Evolutionary conservation across 2,113 vertebrate species (phyloP), one percentile per base, ranked within the genome.

Genomic region (Paralichthys olivaceus): DNA sequence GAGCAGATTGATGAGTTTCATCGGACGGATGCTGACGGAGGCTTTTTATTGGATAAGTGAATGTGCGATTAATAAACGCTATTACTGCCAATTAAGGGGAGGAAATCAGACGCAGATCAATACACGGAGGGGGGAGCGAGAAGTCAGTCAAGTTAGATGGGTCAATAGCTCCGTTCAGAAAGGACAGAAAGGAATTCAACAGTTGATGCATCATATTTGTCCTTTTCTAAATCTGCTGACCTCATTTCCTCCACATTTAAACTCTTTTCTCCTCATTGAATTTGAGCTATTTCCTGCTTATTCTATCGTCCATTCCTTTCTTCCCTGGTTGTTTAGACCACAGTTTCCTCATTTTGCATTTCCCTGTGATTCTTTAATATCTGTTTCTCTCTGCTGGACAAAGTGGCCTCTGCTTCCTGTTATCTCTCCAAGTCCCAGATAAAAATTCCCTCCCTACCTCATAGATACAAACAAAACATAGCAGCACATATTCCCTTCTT

Each of bases 1-100:
- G 68, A 88, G 63, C 60, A 85, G 89, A 91, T 69, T 89, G 90
- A 91, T 89, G 84, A 81, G 62, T 87, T 93, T 92, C 92, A 93
- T 94, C 83, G 87, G 69, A 66, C 70, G 63, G 28, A 76, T 69
- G 79, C 75, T 81, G 90, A 89, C 61, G 65, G 80, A 84, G 76
- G 69, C 40, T 79, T 91, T 59, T 86, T 80, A 86, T 66, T 86
- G 76, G 84, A 87, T 93, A 90, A 93, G 89, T 90, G 81, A 92
- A 92, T 84, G 86, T 65, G 34, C 69, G 67, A 92, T 92, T 92
- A 92, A 91, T 91, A 92, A 88, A 88, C 57, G 63, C 72, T 74
- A 87, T 88, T 90, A 90, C 60, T 57, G 60, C 49, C 75, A 88
- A 86, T 90, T 87, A 49, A 74, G 66, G 19, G 57, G 47, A 79